Base-by-base conservation (phyloP, 2,888 invertebrate genomes). In the Tetanocera ferruginea region DNA sequence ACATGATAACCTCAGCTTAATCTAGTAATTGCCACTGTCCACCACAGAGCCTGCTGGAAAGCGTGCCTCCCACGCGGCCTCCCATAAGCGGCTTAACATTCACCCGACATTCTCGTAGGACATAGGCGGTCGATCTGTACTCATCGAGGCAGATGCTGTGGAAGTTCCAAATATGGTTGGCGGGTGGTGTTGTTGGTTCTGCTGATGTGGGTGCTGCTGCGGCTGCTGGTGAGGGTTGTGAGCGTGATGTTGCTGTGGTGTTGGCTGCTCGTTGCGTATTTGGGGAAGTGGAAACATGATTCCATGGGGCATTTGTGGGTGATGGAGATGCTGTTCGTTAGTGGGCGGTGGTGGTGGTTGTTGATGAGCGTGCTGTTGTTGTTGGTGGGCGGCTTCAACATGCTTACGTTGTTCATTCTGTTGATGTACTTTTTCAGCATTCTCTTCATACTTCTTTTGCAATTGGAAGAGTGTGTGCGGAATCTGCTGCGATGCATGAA, bases 71-170 rank as follows among this genome's bases (percentile, higher is more conserved):
- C 86, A 86, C 80, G 87, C 88, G 81, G 87, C 88, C 84, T 87
- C 87, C 88, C 87, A 87, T 81, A 87, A 84, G 82, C 87, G 87
- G 83, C 87, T 88, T 83, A 87, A 87, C 83, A 86, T 86, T 87
- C 88, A 88, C 79, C 88, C 88, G 77, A 89, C 88, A 77, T 89
- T 88, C 77, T 88, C 88, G 72, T 88, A 88, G 23, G 89, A 84
- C 87, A 88, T 88, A 19, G 87, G 84, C 43, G 88, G 86, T 28
- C 88, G 88, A 78, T 88, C 88, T 60, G 87, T 86, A 80, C 83
- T 85, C 87, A 87, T 87, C 17, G 87, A 76, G 0, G 86, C 83
- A 6, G 87, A 80, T 25, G 86, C 83, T 6, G 87, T 82, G 3
- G 87, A 83, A 9, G 85, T 83, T 14, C 86, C 86, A 79, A 88